Conservation (phyloP, 1,140 invertebrate genomes). For the Aphaenogaster floridana region DNA sequence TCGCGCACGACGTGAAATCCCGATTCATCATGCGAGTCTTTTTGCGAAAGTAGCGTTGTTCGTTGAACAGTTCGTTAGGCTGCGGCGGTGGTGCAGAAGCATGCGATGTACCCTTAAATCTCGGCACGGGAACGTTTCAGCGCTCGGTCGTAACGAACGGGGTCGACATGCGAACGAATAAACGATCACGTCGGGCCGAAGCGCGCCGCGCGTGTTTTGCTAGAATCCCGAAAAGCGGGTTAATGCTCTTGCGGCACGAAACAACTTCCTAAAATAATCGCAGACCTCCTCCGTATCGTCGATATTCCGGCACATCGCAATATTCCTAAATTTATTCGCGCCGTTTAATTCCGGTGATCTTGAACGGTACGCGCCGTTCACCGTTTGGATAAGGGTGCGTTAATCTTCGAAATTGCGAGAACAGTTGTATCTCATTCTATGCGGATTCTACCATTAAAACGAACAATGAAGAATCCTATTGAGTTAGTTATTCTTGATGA, state of each 20-base stretch:
- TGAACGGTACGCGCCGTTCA: neutral
- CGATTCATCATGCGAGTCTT: conserved; percentile 49
- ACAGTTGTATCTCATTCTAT: neutral
- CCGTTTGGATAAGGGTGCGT: neutral
- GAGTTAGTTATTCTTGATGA: neutral
- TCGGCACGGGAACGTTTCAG: conserved; percentile 2
- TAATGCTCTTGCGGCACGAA: conserved; percentile 72
- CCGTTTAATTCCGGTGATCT: conserved; percentile 22
- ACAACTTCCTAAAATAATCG: conserved; percentile 69
- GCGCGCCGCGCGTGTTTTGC: conserved; percentile 30
- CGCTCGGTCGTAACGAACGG: conserved; percentile 53
- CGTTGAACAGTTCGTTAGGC: conserved; percentile 61
- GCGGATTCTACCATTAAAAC: neutral
- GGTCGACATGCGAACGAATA: conserved; percentile 66
- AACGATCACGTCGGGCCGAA: conserved; percentile 51
- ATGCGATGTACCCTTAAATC: conserved; percentile 72
- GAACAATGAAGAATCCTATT: neutral
- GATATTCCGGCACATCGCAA: conserved; percentile 59
- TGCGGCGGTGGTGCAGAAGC: conserved; percentile 22
- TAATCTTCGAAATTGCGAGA: neutral
- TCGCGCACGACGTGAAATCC: conserved; percentile 33
- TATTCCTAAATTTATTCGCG: conserved; percentile 46
- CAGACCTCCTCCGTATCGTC: conserved; percentile 33
- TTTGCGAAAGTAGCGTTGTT: conserved; percentile 36
- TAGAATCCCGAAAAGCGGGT: conserved; percentile 66